Base-by-base conservation (phyloP, 2,113 vertebrate species). In the Etheostoma cragini region DNA sequence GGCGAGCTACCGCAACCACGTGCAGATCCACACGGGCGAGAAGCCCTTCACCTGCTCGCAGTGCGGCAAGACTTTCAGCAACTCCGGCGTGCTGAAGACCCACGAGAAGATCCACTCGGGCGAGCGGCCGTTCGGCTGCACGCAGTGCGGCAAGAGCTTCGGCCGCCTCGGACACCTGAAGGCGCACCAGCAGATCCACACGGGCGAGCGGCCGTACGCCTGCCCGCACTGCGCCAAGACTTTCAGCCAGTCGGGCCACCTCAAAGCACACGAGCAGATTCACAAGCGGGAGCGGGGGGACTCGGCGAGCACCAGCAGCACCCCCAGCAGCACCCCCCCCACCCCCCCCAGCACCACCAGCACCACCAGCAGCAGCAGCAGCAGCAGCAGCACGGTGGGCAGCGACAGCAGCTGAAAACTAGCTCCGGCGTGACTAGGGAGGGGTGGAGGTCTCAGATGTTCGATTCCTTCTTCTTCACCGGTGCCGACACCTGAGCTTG, bases 171-270 rank as follows among this genome's bases (percentile, higher is more conserved):
- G 26, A 26, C 1, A 26, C 26, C 26, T 26, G 26, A 1, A 1
- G 26, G 26, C 26, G 26, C 26, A 1, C 26, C 26, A 2, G 26
- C 26, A 3, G 1, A 26, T 26, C 26, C 26, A 26, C 26, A 26
- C 26, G 26, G 26, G 26, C 26, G 26, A 26, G 26, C 26, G 26
- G 26, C 26, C 26, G 26, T 26, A 26, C 26, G 26, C 1, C 26
- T 26, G 26, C 26, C 26, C 26, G 26, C 26, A 26, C 26, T 26
- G 26, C 26, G 26, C 86, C 1, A 95, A 95, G 89, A 91, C 91
- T 76, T 96, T 96, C 89, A 96, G 95, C 90, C 95, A 96, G 80
- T 95, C 95, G 3, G 95, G 95, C 11, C 95, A 96, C 88, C 93
- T 96, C 58, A 95, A 94, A 86, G 95, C 95, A 24, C 95, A 96